Conservation (phyloP, 2,797 vertebrate genomes). For the Sebastolobus altivelis region DNA sequence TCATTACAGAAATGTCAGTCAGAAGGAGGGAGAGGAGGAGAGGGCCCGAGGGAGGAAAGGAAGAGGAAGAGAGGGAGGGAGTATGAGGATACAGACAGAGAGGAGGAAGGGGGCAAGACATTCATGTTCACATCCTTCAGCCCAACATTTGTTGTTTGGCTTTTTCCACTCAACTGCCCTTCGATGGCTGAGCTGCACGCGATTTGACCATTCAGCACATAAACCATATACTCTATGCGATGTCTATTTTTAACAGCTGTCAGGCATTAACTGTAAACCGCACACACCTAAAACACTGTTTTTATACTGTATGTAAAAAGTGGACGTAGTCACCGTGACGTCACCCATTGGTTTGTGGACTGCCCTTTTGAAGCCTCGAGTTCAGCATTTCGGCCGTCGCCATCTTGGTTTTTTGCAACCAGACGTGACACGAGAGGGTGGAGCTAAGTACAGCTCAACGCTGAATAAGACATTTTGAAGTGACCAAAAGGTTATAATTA, state of each 20-base stretch:
- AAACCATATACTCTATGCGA: neutral
- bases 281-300: neutral
- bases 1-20: constrained; percentile 82
- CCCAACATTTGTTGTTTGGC: constrained; percentile 56
- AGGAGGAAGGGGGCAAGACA: constrained; percentile 23
- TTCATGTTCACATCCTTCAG: constrained; percentile 54
- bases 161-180: constrained; percentile 69
- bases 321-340: too few species aligned
- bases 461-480: too few species aligned
- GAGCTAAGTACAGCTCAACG: too few species aligned
- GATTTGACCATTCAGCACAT: constrained; percentile 30
- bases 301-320: too few species aligned
- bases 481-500: too few species aligned
- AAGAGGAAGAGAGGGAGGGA: neutral
- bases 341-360: too few species aligned
- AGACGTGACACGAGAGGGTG: too few species aligned
- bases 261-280: constrained; percentile 4
- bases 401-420: too few species aligned
- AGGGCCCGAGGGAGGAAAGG: constrained; percentile 31
- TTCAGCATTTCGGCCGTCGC: too few species aligned
- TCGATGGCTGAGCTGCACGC: constrained; percentile 36
- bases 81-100: constrained; percentile 27
- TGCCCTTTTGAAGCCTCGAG: too few species aligned
- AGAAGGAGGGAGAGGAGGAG: constrained; percentile 57
- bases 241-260: constrained; percentile 30